A percentile compares a stretch with the other conserved stretches of the same genome.
phyloP scores from a whole-genome alignment of 2,888 invertebrate genomes.

The Limnephilus marmoratus region DNA sequence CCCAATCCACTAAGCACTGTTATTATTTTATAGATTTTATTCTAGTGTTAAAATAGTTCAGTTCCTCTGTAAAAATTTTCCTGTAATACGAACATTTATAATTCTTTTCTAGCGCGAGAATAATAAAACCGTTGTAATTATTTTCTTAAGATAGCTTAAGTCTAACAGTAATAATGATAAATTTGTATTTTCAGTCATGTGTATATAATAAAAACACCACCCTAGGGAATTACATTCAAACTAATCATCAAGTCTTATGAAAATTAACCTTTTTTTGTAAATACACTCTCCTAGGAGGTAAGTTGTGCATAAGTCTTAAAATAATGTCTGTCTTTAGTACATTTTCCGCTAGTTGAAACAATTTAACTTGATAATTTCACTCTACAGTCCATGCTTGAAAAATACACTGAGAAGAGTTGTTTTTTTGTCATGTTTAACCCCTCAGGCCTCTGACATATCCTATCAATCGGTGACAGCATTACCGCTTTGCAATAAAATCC shows the following conservation, averaged over 20 bases:
- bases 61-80: constrained; percentile 34
- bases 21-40: constrained; percentile 48
- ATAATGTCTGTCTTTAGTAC: not conserved
- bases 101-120: constrained; percentile 15
- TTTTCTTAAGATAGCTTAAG: constrained; percentile 47
- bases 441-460: no score
- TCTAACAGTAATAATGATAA: not conserved
- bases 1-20: constrained; percentile 14
- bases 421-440: not conserved
- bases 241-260: constrained; percentile 62
- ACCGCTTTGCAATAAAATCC: no score
- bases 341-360: constrained; percentile 22
- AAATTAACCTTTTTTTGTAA: constrained; percentile 57
- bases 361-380: not conserved
- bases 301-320: not conserved
- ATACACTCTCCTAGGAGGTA: constrained; percentile 52
- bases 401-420: no score
- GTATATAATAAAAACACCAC: constrained; percentile 55
- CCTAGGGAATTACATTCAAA: constrained; percentile 45
- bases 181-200: constrained; percentile 53
- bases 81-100: constrained; percentile 10
- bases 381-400: not conserved
- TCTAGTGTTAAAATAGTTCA: constrained; percentile 44
- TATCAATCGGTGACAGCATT: no score
- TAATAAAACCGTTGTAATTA: constrained; percentile 48